These are phyloP conservation scores for Griposia aprilina DNA, from an alignment of 2,888 invertebrate species.

Conservation along the genomic window DNA sequence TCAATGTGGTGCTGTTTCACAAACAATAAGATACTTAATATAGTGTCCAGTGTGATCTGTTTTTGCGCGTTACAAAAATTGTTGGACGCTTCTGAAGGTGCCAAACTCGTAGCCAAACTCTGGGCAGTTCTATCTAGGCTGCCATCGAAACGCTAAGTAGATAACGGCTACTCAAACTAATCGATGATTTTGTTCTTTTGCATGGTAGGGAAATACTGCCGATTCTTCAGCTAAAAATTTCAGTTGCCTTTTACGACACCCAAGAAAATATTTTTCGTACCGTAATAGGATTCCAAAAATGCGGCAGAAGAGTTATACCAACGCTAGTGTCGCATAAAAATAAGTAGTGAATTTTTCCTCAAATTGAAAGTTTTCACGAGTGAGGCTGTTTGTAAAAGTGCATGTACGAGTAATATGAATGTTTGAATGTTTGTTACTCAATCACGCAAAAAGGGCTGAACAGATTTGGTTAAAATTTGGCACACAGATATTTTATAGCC, in stretches of 20 bases:
- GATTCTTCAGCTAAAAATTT: background rate
- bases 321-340: conserved; percentile 33
- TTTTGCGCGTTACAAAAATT: background rate
- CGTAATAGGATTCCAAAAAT: conserved; percentile 26
- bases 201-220: background rate
- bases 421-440: too few species aligned
- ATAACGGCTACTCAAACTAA: background rate
- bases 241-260: background rate
- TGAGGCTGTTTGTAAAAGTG: conserved; percentile 36
- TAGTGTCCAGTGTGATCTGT: background rate
- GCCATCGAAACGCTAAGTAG: background rate
- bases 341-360: conserved; percentile 2
- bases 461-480: too few species aligned
- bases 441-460: too few species aligned
- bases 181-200: conserved; percentile 1
- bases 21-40: background rate
- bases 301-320: background rate
- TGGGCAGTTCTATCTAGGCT: background rate
- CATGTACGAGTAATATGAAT: too few species aligned
- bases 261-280: conserved; percentile 10
- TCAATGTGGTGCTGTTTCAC: background rate
- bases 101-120: background rate
- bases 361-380: conserved; percentile 50
- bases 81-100: background rate
- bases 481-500: too few species aligned